Evolutionary conservation across 64 coral and sea anemone genomes (phyloP).

Genomic region (Actinia equina): DNA sequence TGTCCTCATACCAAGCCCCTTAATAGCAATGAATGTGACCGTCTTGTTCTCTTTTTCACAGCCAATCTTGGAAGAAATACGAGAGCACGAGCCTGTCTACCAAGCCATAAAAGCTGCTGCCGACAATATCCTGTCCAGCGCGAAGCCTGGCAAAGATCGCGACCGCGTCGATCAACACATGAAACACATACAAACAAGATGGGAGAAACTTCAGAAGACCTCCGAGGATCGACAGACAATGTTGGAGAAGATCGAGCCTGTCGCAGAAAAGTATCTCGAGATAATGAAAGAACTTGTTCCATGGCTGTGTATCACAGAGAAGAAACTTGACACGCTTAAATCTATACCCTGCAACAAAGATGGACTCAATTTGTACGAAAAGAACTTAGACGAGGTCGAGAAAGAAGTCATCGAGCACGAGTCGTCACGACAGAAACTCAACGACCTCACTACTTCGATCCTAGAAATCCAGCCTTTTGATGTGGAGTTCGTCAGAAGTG

Average conservation of each 20-base stretch:
- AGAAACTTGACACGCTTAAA: slow-evolving; percentile 23
- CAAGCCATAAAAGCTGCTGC: slow-evolving; percentile 62
- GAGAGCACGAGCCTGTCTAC: slow-evolving; percentile 75
- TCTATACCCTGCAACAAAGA: slow-evolving; percentile 76
- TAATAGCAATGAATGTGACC: too few species aligned
- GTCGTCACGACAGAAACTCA: slow-evolving; percentile 39
- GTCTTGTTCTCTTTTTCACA: slow-evolving; percentile 18
- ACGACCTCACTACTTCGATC: slow-evolving; percentile 56
- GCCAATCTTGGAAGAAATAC: slow-evolving; percentile 78
- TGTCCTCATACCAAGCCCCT: not conserved
- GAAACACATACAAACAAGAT: slow-evolving; percentile 50
- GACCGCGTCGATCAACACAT: slow-evolving; percentile 71
- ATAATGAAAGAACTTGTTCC: slow-evolving; percentile 49
- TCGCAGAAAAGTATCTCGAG: slow-evolving; percentile 53
- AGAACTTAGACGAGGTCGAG: slow-evolving; percentile 73
- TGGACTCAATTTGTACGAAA: slow-evolving; percentile 60
- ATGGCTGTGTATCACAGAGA: slow-evolving; percentile 53
- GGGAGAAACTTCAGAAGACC: slow-evolving; percentile 78
- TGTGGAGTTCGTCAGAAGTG: slow-evolving; percentile 44
- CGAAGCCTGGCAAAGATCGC: slow-evolving; percentile 73
- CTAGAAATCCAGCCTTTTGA: slow-evolving; percentile 74
- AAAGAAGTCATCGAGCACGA: slow-evolving; percentile 40
- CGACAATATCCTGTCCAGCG: slow-evolving; percentile 54
- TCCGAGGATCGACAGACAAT: slow-evolving; percentile 55
- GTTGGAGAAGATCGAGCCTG: slow-evolving; percentile 78